Evolutionary conservation across 2,797 vertebrate genomes (phyloP).

Genomic region (Tokudaia tokunoshimensis): DNA sequence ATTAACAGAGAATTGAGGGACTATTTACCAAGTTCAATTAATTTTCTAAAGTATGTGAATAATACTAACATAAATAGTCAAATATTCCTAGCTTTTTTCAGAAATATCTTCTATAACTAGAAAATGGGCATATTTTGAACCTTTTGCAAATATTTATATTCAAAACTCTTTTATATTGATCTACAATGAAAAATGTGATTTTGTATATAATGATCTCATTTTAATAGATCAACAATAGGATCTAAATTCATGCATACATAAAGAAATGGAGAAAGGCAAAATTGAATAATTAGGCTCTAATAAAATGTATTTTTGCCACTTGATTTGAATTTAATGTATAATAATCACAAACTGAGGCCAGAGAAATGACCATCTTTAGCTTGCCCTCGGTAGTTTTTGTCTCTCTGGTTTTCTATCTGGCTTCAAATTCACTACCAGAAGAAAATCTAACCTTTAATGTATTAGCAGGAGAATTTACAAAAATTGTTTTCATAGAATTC

Average conservation of each 20-base stretch:
- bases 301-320: background rate
- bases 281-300: background rate
- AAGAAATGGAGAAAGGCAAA: background rate
- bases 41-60: background rate
- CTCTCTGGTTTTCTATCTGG: constrained; percentile 55
- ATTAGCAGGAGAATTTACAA: constrained; percentile 65
- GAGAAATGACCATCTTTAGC: constrained; percentile 35
- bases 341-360: constrained; percentile 49
- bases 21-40: background rate
- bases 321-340: constrained; percentile 42
- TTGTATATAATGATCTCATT: background rate
- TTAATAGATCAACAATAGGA: background rate
- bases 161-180: background rate
- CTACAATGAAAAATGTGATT: background rate
- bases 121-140: background rate
- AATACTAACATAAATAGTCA: background rate
- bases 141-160: background rate
- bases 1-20: background rate
- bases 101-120: background rate
- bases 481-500: constrained; percentile 61
- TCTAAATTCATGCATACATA: background rate
- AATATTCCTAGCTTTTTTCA: background rate
- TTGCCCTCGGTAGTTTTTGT: background rate
- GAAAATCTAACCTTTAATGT: constrained; percentile 72
- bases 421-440: constrained; percentile 55